Evolutionary conservation across 1,140 invertebrate species (phyloP).

Genomic region (Plectrocnemia conspersa): DNA sequence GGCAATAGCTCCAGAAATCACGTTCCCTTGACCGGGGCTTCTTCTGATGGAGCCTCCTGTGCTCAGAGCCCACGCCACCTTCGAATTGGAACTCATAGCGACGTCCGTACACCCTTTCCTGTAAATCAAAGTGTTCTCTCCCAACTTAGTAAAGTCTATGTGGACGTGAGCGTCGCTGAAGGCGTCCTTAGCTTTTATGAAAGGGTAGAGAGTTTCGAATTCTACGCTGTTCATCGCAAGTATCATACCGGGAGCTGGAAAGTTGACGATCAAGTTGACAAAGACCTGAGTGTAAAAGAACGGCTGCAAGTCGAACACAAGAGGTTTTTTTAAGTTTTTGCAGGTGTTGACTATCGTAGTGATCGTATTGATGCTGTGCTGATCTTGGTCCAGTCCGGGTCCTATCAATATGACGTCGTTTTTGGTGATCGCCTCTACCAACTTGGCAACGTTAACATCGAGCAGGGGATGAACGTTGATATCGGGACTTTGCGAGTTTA

Average conservation of each 20-base stretch:
- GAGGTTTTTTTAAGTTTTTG: constrained; percentile 54
- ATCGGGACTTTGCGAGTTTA: constrained; percentile 78
- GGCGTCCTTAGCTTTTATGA: constrained; percentile 15
- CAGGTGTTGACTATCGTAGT: constrained; percentile 39
- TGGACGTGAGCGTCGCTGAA: constrained; percentile 19
- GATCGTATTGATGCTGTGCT: constrained; percentile 46
- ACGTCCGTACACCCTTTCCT: constrained; percentile 25
- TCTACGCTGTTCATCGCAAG: constrained; percentile 76
- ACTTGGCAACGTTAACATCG: constrained; percentile 46
- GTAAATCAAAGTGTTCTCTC: constrained; percentile 15
- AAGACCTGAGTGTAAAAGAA: constrained; percentile 53
- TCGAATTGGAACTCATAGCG: constrained; percentile 41
- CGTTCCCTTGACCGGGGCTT: constrained; percentile 79
- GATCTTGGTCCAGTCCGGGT: constrained; percentile 66
- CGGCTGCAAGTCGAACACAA: constrained; percentile 77
- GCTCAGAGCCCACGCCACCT: constrained; percentile 54
- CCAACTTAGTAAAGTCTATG: constrained; percentile 19
- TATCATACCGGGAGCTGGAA: constrained; percentile 49
- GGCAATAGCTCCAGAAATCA: constrained; percentile 64
- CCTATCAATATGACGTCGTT: constrained; percentile 71
- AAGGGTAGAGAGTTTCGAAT: constrained; percentile 45
- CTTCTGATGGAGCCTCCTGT: constrained; percentile 43
- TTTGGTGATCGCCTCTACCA: constrained; percentile 51
- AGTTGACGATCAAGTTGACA: constrained; percentile 41
- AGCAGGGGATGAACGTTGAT: constrained; percentile 74